Conservation (phyloP, 2,797 vertebrate genomes). For the Tapirus indicus region DNA sequence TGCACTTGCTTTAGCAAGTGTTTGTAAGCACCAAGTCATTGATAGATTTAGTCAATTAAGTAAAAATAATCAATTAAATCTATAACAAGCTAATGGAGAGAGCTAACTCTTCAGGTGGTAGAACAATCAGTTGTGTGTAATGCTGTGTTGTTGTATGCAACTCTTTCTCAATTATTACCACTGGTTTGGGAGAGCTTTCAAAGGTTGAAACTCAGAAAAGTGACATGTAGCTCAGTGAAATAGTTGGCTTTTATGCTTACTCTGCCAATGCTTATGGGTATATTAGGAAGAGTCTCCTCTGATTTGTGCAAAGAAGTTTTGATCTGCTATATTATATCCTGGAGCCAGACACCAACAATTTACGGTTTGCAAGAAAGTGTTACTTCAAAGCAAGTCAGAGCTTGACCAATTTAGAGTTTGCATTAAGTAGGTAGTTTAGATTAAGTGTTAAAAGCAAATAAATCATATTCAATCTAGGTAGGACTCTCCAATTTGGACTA, state of each 20-base stretch:
- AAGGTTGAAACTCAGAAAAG: background rate
- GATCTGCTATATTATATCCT: background rate
- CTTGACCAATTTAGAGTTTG: background rate
- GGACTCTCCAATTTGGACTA: background rate
- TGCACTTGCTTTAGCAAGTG: background rate
- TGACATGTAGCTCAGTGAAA: background rate
- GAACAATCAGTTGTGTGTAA: background rate
- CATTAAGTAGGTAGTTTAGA: background rate
- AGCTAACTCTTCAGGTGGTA: background rate
- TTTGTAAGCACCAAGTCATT: background rate
- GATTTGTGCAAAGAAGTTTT: background rate
- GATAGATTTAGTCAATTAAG: background rate
- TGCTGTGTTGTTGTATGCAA: background rate
- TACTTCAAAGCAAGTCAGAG: constrained; percentile 14
- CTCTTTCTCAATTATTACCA: background rate
- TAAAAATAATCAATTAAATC: constrained; percentile 32
- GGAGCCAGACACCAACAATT: background rate
- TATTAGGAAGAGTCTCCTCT: background rate
- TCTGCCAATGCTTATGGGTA: background rate
- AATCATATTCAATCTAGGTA: background rate
- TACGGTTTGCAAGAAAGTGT: background rate
- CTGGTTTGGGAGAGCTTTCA: background rate
- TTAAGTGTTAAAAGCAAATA: background rate
- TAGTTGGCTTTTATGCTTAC: background rate
- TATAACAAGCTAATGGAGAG: background rate